These are phyloP conservation scores for Calidris pygmaea DNA, from an alignment of 2,113 vertebrate species.

Conservation along the genomic window DNA sequence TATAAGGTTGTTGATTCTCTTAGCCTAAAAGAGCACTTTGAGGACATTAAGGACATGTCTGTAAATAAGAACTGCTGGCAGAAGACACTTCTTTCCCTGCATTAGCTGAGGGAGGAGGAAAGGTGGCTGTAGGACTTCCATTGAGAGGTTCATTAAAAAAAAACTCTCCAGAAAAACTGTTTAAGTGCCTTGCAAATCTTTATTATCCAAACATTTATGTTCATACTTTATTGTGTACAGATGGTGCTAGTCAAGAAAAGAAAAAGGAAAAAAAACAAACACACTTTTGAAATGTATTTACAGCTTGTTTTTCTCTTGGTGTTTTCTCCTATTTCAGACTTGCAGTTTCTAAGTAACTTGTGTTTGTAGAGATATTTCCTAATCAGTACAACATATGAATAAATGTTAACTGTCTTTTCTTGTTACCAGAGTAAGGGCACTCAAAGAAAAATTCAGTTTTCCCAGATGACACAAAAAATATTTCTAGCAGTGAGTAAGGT, in stretches of 20 bases:
- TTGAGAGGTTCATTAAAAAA: conserved; percentile 58
- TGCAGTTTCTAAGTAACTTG: conserved; percentile 85
- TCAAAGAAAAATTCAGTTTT: conserved; percentile 63
- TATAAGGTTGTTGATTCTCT: conserved; percentile 65
- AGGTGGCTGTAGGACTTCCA: conserved; percentile 55
- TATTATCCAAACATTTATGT: conserved; percentile 83
- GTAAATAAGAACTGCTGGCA: conserved; percentile 75
- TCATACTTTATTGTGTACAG: conserved; percentile 86
- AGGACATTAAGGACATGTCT: conserved; percentile 70
- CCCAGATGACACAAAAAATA: neutral
- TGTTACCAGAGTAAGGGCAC: conserved; percentile 81
- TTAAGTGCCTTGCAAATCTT: conserved; percentile 98
- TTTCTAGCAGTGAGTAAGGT: conserved; percentile 8
- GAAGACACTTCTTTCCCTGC: conserved; percentile 58
- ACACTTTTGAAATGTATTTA: conserved; percentile 75
- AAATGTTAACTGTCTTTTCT: conserved; percentile 82
- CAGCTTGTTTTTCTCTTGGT: conserved; percentile 80
- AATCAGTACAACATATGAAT: conserved; percentile 82
- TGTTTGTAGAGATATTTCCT: conserved; percentile 88
- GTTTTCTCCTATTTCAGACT: conserved; percentile 82
- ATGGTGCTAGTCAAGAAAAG: conserved; percentile 86
- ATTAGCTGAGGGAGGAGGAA: conserved; percentile 46
- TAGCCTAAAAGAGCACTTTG: conserved; percentile 87
- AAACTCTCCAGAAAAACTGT: conserved; percentile 75
- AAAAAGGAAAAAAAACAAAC: conserved; percentile 59